Percentiles rank a stretch among this genome's conserved stretches.
These are phyloP conservation scores for Phorcus lineatus DNA, from an alignment of 2,888 invertebrate species.

Conservation along the genomic window DNA sequence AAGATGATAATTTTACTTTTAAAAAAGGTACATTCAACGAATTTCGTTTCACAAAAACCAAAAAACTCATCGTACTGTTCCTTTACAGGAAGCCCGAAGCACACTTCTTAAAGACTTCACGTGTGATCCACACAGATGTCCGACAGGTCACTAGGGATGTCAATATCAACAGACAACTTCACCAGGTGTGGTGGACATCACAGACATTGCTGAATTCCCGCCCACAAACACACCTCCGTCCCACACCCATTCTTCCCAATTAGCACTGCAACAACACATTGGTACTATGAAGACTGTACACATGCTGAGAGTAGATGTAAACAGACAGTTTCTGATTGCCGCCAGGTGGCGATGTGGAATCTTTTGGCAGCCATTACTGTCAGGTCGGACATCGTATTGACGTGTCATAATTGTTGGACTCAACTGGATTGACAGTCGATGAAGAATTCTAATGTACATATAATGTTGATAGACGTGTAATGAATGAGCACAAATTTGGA, in stretches of 20 bases:
- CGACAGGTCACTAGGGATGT: neutral
- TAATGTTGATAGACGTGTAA: too few species aligned
- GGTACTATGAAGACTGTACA: neutral
- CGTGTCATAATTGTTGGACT: too few species aligned
- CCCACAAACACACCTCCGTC: neutral
- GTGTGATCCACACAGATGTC: neutral
- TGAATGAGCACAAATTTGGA: too few species aligned
- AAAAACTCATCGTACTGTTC: too few species aligned
- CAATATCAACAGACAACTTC: neutral
- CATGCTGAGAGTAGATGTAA: neutral
- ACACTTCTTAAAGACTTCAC: neutral
- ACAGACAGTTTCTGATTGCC: neutral
- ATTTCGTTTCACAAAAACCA: too few species aligned
- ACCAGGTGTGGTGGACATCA: slow-evolving; percentile 7
- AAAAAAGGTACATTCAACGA: too few species aligned
- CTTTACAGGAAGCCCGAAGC: too few species aligned
- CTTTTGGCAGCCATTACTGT: too few species aligned
- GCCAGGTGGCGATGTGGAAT: neutral
- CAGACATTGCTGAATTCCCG: neutral
- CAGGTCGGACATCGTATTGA: too few species aligned
- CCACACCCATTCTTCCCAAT: neutral
- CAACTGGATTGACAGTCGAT: too few species aligned
- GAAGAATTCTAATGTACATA: too few species aligned
- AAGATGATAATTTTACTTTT: too few species aligned
- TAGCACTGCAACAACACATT: neutral